phyloP scores from a whole-genome alignment of 2,113 vertebrate genomes.

The Paramormyrops kingsleyae region DNA sequence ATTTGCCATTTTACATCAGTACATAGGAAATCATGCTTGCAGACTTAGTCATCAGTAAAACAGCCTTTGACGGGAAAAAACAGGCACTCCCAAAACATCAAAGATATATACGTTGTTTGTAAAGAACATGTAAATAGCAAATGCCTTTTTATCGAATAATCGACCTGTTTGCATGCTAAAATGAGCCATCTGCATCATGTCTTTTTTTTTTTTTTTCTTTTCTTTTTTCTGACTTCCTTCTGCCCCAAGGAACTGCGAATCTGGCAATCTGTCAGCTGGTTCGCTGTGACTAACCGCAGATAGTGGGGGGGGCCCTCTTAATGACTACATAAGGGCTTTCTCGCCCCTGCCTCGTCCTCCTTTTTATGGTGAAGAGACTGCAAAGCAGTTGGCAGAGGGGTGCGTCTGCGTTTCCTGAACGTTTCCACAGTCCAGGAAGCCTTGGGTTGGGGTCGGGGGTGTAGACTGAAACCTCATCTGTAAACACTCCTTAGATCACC shows the following conservation, averaged over 20 bases:
- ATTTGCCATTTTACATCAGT: not conserved
- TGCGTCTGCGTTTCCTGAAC: not conserved
- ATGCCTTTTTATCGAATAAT: not conserved
- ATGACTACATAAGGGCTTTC: conserved; percentile 21
- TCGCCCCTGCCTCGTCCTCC: conserved; percentile 33
- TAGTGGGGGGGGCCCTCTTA: not conserved
- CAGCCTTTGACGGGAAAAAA: not conserved
- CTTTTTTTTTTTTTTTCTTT: not conserved
- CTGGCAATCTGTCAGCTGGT: not conserved
- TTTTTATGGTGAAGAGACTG: conserved; percentile 42
- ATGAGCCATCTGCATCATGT: not conserved
- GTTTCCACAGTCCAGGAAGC: not conserved
- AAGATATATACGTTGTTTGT: not conserved
- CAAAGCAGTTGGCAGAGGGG: conserved; percentile 7
- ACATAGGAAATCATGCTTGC: too few species aligned
- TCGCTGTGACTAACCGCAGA: not conserved
- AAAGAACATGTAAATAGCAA: not conserved
- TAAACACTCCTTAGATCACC: not conserved
- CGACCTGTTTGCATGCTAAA: not conserved
- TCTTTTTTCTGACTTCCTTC: not conserved
- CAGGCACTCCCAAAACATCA: not conserved
- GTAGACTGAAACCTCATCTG: conserved; percentile 1
- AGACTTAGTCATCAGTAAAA: not conserved
- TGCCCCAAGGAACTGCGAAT: not conserved
- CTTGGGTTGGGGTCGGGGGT: not conserved